Evolutionary conservation across 2,797 vertebrate species (phyloP), one percentile per base, ranked within the genome.

Genomic region (Gobio occitaniae): DNA sequence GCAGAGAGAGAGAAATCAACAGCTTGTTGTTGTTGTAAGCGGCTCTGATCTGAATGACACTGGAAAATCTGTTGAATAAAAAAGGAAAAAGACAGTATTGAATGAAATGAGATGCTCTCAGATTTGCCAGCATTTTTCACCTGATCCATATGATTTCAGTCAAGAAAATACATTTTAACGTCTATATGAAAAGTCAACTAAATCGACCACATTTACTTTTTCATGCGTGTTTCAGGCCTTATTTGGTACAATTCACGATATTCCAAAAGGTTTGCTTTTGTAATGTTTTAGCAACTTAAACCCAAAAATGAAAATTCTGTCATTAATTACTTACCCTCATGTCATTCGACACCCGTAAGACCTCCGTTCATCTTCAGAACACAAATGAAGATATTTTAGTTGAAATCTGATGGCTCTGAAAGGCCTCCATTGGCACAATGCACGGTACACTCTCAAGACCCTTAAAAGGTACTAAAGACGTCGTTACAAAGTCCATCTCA

Each of bases 51-150:
- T 59, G 50, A 71, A 54, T 59, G 15, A 68, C 61, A 66, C 29
- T 52, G 54, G 41, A 54, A 25, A 69, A 80, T 38, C 48, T 77
- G 61, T 66, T 83, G 16, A 77, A 68, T 56, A 54, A 44, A 77
- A 9, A 16, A n/a, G 15, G 25, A n/a, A 19, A 59, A 66, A 66
- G 11, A 66, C 16, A 13, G 29, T 66, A 79, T 66, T 48, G 77
- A 79, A 10, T 15, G 38, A 78, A 63, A 17, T 66, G 21, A 36
- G 21, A 65, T 52, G 12, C 41, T 50, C 41, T 65, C 10, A 41
- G 61, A 44, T 77, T 76, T 66, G 44, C 21, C 2, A 59, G 75
- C 36, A 25, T 41, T n/a, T 59, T 74, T 74, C 25, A 17, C 47
- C 25, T 54, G 9, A 3, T 47, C 6, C 29, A 19, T 75, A 36